Conservation (phyloP, 2,797 vertebrate genomes). For the Rousettus madagascariensis region DNA sequence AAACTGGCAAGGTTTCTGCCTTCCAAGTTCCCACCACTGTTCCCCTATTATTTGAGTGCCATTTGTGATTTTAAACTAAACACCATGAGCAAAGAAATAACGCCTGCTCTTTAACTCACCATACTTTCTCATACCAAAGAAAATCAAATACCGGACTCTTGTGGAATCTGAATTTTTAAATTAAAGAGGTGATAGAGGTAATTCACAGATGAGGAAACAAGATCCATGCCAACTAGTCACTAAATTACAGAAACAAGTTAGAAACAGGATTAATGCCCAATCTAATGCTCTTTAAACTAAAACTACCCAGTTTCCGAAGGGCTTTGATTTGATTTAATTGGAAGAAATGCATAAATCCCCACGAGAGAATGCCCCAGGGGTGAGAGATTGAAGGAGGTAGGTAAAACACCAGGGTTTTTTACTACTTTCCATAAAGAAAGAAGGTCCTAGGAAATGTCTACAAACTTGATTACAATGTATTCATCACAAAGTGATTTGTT, state of each 20-base stretch:
- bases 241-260: neutral
- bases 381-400: neutral
- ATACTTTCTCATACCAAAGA: neutral
- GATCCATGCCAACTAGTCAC: neutral
- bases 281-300: neutral
- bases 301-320: neutral
- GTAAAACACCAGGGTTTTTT: neutral
- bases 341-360: slow-evolving; percentile 6
- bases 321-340: neutral
- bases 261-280: neutral
- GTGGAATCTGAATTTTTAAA: neutral
- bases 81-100: neutral
- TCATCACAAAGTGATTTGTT: neutral
- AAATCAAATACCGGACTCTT: neutral
- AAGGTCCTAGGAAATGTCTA: slow-evolving; percentile 16
- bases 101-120: neutral
- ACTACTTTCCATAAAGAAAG: neutral
- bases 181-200: neutral
- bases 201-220: neutral
- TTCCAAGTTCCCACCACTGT: neutral
- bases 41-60: neutral
- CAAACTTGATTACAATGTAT: neutral
- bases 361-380: neutral
- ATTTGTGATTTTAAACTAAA: slow-evolving; percentile 1
- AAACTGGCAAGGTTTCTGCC: neutral